Conservation (phyloP, 2,888 invertebrate species). For the Cactoblastis cactorum region DNA sequence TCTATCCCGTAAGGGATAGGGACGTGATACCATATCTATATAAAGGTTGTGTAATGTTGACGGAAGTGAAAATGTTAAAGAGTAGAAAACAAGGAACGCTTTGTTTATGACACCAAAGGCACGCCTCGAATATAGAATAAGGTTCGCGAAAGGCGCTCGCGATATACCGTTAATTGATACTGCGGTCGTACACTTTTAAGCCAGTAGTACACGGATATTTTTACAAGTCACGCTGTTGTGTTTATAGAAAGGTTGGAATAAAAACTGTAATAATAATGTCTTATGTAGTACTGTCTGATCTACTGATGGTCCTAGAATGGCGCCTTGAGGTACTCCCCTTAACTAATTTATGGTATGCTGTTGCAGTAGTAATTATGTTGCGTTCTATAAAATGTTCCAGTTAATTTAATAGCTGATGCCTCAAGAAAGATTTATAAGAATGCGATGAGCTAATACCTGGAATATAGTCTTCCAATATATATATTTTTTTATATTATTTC, state of each 20-base stretch:
- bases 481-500: neutral
- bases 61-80: neutral
- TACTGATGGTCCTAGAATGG: neutral
- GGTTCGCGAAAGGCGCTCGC: slow-evolving; percentile 55
- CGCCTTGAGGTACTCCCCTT: slow-evolving; percentile 6
- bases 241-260: slow-evolving; percentile 15
- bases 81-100: slow-evolving; percentile 22
- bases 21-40: too few species aligned
- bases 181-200: slow-evolving; percentile 47
- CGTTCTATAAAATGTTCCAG: too few species aligned
- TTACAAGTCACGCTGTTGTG: slow-evolving; percentile 16
- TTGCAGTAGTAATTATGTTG: too few species aligned
- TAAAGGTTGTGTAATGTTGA: neutral
- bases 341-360: too few species aligned
- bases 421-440: too few species aligned
- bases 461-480: too few species aligned
- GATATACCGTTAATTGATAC: slow-evolving; percentile 65
- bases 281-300: neutral
- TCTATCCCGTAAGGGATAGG: too few species aligned
- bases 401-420: too few species aligned
- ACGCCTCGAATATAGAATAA: slow-evolving; percentile 60
- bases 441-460: too few species aligned
- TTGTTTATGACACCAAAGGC: slow-evolving; percentile 51
- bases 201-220: slow-evolving; percentile 25
- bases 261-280: slow-evolving; percentile 5